Percentiles rank a stretch among this genome's conserved stretches.
These are phyloP conservation scores for Bombus turneri DNA, from an alignment of 1,140 invertebrate genomes.

Conservation along the genomic window DNA sequence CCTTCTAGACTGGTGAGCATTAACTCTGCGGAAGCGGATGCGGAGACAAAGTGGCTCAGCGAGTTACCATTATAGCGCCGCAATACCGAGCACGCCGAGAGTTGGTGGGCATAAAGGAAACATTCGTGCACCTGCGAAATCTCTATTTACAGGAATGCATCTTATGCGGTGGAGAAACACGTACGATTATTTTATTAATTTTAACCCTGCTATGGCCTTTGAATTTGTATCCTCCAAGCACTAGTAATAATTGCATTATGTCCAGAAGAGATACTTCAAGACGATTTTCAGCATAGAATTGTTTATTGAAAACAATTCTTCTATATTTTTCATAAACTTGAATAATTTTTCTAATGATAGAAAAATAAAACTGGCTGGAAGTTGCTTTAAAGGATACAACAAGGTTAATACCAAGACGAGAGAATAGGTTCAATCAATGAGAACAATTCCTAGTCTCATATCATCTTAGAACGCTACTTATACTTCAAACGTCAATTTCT, in stretches of 20 bases:
- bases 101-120: slow-evolving; percentile 35
- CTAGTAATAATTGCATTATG: background rate
- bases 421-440: background rate
- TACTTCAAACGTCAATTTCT: too few relatives aligned
- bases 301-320: too few relatives aligned
- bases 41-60: slow-evolving; percentile 61
- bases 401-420: background rate
- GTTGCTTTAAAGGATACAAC: background rate
- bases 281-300: too few relatives aligned
- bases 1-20: slow-evolving; percentile 34
- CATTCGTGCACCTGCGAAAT: slow-evolving; percentile 28
- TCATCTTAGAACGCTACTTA: too few relatives aligned
- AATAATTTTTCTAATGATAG: background rate
- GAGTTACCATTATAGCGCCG: slow-evolving; percentile 51
- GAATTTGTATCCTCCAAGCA: background rate
- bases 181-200: background rate
- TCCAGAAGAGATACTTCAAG: background rate
- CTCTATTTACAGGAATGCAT: slow-evolving; percentile 22
- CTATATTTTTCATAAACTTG: too few relatives aligned
- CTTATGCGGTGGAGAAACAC: background rate
- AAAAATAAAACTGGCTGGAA: background rate
- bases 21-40: slow-evolving; percentile 63
- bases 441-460: too few relatives aligned
- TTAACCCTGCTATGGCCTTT: background rate
- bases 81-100: slow-evolving; percentile 48